Conservation (phyloP, 2,888 invertebrate genomes). For the Tetheella fluctuosa region DNA sequence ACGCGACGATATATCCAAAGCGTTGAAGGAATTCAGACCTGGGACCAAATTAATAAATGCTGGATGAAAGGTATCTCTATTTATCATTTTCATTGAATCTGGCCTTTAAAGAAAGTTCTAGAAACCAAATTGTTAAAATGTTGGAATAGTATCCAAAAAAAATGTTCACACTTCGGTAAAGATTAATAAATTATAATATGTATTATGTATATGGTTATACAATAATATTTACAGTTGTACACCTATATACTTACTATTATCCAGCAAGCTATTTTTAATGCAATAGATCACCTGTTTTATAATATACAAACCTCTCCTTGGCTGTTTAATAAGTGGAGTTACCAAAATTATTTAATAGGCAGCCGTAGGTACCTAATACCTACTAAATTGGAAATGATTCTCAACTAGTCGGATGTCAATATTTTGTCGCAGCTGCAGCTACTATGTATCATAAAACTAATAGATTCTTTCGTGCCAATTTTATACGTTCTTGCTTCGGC, state of each 20-base stretch:
- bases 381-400: no score
- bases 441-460: no score
- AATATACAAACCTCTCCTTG: conserved; percentile 23
- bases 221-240: background rate
- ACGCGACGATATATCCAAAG: conserved; percentile 93
- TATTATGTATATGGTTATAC: background rate
- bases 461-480: no score
- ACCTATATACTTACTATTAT: background rate
- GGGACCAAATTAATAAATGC: conserved; percentile 48
- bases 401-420: no score
- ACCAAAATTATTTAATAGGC: no score
- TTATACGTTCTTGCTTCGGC: no score
- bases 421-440: no score
- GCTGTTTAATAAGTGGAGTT: conserved; percentile 19
- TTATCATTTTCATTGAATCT: background rate
- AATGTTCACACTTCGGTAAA: no score
- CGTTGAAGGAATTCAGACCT: conserved; percentile 93
- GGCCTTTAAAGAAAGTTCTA: background rate
- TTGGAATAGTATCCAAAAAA: no score
- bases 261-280: background rate
- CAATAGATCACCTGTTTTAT: background rate
- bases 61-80: background rate
- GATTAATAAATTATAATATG: no score
- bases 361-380: no score
- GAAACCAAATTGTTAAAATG: no score